Percentiles rank a stretch among this genome's conserved stretches.
phyloP scores from a whole-genome alignment of 2,113 vertebrate species.

The Cyprichromis sp. region DNA sequence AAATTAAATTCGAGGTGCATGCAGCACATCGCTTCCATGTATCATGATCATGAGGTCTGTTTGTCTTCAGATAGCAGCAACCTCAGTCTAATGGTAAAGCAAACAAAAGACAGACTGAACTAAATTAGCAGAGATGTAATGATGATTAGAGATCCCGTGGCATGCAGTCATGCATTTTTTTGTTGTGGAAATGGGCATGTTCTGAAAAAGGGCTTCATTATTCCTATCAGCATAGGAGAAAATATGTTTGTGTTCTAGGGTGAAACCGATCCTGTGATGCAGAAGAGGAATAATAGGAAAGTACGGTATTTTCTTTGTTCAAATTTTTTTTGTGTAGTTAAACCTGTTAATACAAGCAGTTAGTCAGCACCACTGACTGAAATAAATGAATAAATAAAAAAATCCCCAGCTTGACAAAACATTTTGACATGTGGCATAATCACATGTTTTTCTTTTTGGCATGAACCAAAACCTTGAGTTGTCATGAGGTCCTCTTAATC shows the following conservation, averaged over 20 bases:
- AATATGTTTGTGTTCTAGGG: not conserved
- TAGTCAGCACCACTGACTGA: not conserved
- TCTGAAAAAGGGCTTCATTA: not conserved
- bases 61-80: not conserved
- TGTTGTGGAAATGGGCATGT: not conserved
- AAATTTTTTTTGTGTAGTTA: not conserved
- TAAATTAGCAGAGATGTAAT: constrained; percentile 14
- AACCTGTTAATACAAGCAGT: not conserved
- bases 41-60: not conserved
- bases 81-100: constrained; percentile 19
- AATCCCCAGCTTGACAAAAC: not conserved
- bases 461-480: not conserved
- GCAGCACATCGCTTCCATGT: not conserved
- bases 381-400: not conserved
- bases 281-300: not conserved
- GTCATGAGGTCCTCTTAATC: not conserved
- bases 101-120: constrained; percentile 28
- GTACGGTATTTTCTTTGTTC: not conserved
- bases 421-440: not conserved
- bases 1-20: not conserved
- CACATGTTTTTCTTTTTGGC: not conserved
- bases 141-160: constrained; percentile 10
- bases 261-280: not conserved
- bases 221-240: not conserved
- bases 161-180: constrained; percentile 23